These are phyloP conservation scores for Cryptus viduatorius DNA, from an alignment of 2,888 invertebrate species.

Conservation along the genomic window DNA sequence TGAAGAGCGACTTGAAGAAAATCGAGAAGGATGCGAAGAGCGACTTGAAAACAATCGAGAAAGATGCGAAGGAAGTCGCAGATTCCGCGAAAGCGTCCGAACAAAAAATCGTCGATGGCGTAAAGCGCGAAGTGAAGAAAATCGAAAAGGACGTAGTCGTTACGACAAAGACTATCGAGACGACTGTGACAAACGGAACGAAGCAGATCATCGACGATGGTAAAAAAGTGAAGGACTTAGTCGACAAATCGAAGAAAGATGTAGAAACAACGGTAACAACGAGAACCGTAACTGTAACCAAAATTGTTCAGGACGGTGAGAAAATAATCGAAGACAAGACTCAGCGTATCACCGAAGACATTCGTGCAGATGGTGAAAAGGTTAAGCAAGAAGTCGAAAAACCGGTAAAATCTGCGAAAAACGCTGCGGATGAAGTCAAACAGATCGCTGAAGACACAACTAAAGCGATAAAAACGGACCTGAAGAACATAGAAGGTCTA, in stretches of 20 bases:
- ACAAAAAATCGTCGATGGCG: slow-evolving; percentile 53
- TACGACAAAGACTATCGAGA: slow-evolving; percentile 69
- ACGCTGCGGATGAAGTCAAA: slow-evolving; percentile 62
- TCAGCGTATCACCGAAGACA: slow-evolving; percentile 45
- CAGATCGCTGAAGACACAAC: slow-evolving; percentile 52
- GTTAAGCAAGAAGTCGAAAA: slow-evolving; percentile 40
- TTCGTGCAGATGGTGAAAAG: slow-evolving; percentile 47
- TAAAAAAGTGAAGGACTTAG: slow-evolving; percentile 68
- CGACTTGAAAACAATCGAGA: slow-evolving; percentile 59
- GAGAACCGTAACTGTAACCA: slow-evolving; percentile 81
- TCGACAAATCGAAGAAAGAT: slow-evolving; percentile 67
- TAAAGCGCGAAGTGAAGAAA: slow-evolving; percentile 60
- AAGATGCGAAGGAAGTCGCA: slow-evolving; percentile 49
- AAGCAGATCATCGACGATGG: slow-evolving; percentile 59
- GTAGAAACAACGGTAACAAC: slow-evolving; percentile 85
- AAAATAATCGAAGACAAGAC: slow-evolving; percentile 49
- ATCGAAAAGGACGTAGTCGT: slow-evolving; percentile 62
- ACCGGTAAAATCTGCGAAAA: slow-evolving; percentile 33
- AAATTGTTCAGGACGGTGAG: slow-evolving; percentile 50
- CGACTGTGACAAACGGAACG: slow-evolving; percentile 63
- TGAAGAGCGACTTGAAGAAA: slow-evolving; percentile 62
- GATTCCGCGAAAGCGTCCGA: slow-evolving; percentile 64
- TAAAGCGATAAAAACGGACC: slow-evolving; percentile 58
- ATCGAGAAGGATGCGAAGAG: slow-evolving; percentile 53
- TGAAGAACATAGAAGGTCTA: slow-evolving; percentile 40